Evolutionary conservation across 2,888 invertebrate species (phyloP).

Genomic region (Gymnosoma rotundatum): DNA sequence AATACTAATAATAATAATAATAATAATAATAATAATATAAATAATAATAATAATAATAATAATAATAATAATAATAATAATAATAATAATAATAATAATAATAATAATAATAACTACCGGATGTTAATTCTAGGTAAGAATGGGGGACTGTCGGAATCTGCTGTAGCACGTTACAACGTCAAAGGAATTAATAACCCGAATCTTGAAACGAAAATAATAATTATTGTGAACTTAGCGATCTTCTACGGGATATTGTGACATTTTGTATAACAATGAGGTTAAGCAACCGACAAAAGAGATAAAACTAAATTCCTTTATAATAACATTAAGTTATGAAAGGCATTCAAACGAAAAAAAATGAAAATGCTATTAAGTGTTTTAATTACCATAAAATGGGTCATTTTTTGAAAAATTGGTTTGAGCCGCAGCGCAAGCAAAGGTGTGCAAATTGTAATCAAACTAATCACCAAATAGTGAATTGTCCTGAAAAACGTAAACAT

Average conservation of each 20-base stretch:
- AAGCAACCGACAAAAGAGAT: neutral
- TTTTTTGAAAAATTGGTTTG: neutral
- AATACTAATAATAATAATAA: no score
- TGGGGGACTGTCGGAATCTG: neutral
- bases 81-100: no score
- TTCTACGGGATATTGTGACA: neutral
- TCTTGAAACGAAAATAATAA: neutral
- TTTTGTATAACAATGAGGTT: slow-evolving; percentile 1
- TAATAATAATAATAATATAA: no score
- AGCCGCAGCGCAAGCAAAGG: slow-evolving; percentile 5
- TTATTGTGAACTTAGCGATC: neutral
- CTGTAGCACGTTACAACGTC: neutral
- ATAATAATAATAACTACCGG: no score
- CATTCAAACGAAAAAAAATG: neutral
- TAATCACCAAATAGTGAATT: slow-evolving; percentile 20
- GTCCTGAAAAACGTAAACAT: slow-evolving; percentile 9
- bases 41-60: no score
- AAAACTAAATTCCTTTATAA: neutral
- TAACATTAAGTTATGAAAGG: neutral
- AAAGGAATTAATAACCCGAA: neutral
- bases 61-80: no score
- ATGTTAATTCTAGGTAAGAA: slow-evolving; percentile 29
- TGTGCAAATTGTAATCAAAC: neutral
- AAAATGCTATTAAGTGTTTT: neutral
- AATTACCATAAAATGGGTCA: slow-evolving; percentile 7